phyloP scores from a whole-genome alignment of 2,113 vertebrate genomes.

The Stigmatopora argus region DNA sequence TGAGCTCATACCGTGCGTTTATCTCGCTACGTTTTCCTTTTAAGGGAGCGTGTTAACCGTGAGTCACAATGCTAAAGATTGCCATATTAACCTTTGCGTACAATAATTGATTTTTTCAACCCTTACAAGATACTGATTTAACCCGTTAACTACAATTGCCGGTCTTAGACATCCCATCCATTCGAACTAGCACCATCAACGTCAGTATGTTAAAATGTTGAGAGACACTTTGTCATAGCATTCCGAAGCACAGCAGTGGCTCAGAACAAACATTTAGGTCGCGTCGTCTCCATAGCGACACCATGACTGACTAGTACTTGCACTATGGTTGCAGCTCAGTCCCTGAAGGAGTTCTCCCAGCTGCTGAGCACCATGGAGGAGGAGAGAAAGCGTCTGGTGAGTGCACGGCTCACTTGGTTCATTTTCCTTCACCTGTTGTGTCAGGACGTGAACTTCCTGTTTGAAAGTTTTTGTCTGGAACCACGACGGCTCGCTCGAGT shows the following conservation, averaged over 20 bases:
- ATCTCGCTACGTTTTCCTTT: background rate
- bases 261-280: background rate
- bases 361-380: slow-evolving; percentile 93
- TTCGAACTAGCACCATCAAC: no score
- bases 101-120: no score
- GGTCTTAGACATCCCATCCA: no score
- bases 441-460: background rate
- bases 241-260: background rate
- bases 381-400: slow-evolving; percentile 90
- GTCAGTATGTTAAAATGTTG: no score
- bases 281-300: background rate
- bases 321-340: slow-evolving; percentile 77
- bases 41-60: background rate
- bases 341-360: slow-evolving; percentile 94
- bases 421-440: slow-evolving; percentile 2
- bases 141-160: no score
- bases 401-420: slow-evolving; percentile 26
- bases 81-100: no score
- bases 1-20: background rate
- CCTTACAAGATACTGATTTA: no score
- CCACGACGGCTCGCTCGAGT: slow-evolving; percentile 1
- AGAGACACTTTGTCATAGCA: background rate
- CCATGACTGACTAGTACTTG: background rate
- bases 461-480: slow-evolving; percentile 2
- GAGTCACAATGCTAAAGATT: no score